These are phyloP conservation scores for Cephus rjabovi DNA, from an alignment of 2,888 invertebrate genomes.

Conservation along the genomic window DNA sequence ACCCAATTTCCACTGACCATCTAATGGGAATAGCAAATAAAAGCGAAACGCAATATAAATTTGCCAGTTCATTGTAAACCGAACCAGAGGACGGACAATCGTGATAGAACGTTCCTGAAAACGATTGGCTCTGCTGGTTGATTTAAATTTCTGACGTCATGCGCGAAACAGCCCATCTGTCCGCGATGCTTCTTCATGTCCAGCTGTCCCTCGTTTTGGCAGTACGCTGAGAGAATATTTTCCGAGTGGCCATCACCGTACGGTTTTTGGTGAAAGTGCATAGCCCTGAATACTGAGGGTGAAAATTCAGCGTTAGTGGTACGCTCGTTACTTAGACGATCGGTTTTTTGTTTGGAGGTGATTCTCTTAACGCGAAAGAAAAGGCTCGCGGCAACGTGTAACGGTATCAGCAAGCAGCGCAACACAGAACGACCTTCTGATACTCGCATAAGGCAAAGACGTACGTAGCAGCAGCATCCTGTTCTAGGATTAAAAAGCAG, in stretches of 20 bases:
- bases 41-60: background rate
- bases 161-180: slow-evolving; percentile 25
- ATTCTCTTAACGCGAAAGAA: slow-evolving; percentile 13
- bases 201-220: slow-evolving; percentile 27
- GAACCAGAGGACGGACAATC: background rate
- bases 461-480: slow-evolving; percentile 36
- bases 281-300: background rate
- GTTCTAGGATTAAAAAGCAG: slow-evolving; percentile 8
- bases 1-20: background rate
- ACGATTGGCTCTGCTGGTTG: slow-evolving; percentile 17
- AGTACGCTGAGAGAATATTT: slow-evolving; percentile 7
- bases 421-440: slow-evolving; percentile 55
- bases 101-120: slow-evolving; percentile 9
- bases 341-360: slow-evolving; percentile 20
- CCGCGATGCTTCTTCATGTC: slow-evolving; percentile 26
- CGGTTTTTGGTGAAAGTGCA: slow-evolving; percentile 3
- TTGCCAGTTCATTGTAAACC: background rate
- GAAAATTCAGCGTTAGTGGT: background rate
- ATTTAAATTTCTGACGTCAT: slow-evolving; percentile 31
- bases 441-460: slow-evolving; percentile 48
- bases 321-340: background rate
- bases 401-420: slow-evolving; percentile 43
- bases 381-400: slow-evolving; percentile 33
- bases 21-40: background rate
- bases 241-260: slow-evolving; percentile 10